phyloP scores from a whole-genome alignment of 2,113 vertebrate species.

The Condylura cristata region DNA sequence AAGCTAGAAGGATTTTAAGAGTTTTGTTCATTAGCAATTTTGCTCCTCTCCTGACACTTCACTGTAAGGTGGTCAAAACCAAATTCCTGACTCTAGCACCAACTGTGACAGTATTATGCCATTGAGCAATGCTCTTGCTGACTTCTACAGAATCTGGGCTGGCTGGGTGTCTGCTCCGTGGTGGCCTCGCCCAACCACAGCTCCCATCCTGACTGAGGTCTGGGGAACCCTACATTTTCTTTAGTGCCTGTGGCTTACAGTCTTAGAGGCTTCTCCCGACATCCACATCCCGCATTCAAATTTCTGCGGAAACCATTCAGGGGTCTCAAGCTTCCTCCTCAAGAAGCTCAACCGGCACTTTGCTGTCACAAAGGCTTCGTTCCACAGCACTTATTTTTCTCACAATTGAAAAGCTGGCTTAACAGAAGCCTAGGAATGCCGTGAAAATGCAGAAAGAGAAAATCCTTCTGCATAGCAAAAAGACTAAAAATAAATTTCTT shows the following conservation, averaged over 20 bases:
- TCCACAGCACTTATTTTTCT: constrained; percentile 65
- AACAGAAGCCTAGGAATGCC: constrained; percentile 61
- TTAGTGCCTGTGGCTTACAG: background rate
- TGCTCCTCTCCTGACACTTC: background rate
- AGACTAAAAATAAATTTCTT: constrained; percentile 72
- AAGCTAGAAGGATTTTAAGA: background rate
- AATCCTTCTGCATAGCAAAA: constrained; percentile 49
- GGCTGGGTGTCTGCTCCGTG: background rate
- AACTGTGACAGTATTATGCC: background rate
- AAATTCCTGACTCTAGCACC: background rate
- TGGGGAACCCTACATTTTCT: background rate
- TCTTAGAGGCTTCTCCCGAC: background rate
- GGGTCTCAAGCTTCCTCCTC: background rate
- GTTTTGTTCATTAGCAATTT: background rate
- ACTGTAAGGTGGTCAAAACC: background rate
- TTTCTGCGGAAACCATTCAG: background rate
- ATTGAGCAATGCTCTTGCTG: background rate
- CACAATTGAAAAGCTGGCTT: constrained; percentile 63
- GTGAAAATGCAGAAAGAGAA: constrained; percentile 52
- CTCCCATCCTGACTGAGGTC: background rate
- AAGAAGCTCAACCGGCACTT: background rate
- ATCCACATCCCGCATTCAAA: background rate
- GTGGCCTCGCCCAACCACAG: background rate
- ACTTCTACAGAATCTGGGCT: background rate
- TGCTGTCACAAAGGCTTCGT: constrained; percentile 50